Percentiles rank a stretch among this genome's conserved stretches.
Evolutionary conservation across 2,113 vertebrate genomes (phyloP).

Genomic region (Fulmarus glacialis): DNA sequence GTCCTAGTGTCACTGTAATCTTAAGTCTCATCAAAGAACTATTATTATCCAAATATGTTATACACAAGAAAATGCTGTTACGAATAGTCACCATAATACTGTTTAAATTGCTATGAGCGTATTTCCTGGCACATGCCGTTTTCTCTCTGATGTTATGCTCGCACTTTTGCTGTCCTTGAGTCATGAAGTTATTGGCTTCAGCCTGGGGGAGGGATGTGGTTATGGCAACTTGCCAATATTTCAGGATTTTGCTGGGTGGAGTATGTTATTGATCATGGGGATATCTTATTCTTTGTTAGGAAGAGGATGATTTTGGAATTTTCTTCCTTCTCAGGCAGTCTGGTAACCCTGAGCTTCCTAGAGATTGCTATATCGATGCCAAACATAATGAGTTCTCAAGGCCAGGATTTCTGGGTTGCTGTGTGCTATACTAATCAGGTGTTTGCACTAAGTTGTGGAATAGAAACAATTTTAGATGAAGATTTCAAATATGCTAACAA

Average conservation of each 20-base stretch:
- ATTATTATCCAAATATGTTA: not conserved
- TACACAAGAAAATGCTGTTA: not conserved
- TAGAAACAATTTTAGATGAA: not conserved
- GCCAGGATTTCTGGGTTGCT: not conserved
- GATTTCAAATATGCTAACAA: not conserved
- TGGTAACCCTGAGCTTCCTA: not conserved
- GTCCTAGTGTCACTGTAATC: not conserved
- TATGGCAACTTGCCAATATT: not conserved
- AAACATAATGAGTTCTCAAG: not conserved
- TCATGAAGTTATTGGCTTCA: not conserved
- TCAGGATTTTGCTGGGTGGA: not conserved
- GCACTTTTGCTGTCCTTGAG: not conserved
- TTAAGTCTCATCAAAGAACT: not conserved
- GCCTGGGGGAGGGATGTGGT: not conserved
- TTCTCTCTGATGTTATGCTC: not conserved
- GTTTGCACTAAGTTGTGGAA: not conserved
- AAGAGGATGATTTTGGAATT: not conserved
- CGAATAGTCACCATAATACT: not conserved
- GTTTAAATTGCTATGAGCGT: not conserved
- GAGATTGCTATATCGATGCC: not conserved
- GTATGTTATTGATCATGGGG: not conserved
- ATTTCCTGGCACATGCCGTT: accelerated
- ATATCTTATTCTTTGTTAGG: not conserved
- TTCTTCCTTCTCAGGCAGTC: not conserved
- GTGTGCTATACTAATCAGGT: not conserved